Evolutionary conservation across 23 tunicate genomes (phyloP).

Genomic region (Halocynthia aurantium): DNA sequence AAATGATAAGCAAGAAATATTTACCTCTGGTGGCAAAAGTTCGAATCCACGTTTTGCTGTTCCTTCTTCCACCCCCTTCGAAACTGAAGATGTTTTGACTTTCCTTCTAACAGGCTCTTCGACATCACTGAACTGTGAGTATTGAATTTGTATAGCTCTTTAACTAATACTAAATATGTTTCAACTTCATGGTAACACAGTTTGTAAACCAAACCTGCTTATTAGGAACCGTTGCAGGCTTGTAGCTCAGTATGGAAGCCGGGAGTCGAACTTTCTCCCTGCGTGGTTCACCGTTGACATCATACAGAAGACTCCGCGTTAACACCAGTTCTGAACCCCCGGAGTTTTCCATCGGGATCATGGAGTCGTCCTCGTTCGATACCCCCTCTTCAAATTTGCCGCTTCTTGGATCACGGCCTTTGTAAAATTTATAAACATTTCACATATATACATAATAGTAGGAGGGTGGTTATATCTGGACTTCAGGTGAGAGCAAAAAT

Average conservation of each 20-base stretch:
- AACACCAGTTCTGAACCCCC: constrained; percentile 56
- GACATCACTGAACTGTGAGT: constrained; percentile 46
- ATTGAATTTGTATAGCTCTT: neutral
- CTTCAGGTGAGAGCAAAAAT: too few species aligned
- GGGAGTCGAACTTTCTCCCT: constrained; percentile 64
- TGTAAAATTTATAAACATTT: too few species aligned
- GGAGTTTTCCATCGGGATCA: constrained; percentile 32
- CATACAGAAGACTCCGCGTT: constrained; percentile 73
- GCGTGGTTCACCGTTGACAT: constrained; percentile 67
- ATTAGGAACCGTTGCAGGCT: constrained; percentile 74
- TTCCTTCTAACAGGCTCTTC: constrained; percentile 86
- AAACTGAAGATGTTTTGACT: constrained; percentile 70
- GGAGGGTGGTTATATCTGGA: too few species aligned
- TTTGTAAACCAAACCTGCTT: constrained; percentile 40
- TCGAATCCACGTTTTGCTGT: constrained; percentile 73
- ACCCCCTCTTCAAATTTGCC: neutral
- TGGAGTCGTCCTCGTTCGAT: neutral
- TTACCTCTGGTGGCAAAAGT: constrained; percentile 79
- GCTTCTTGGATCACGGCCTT: neutral
- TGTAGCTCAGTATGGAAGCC: constrained; percentile 66
- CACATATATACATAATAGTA: too few species aligned
- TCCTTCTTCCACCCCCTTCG: constrained; percentile 58
- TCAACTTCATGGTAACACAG: neutral
- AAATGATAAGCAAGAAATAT: neutral
- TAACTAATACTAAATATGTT: neutral